Conservation (phyloP, 2,888 invertebrate species). For the Mythimna ferrago region DNA sequence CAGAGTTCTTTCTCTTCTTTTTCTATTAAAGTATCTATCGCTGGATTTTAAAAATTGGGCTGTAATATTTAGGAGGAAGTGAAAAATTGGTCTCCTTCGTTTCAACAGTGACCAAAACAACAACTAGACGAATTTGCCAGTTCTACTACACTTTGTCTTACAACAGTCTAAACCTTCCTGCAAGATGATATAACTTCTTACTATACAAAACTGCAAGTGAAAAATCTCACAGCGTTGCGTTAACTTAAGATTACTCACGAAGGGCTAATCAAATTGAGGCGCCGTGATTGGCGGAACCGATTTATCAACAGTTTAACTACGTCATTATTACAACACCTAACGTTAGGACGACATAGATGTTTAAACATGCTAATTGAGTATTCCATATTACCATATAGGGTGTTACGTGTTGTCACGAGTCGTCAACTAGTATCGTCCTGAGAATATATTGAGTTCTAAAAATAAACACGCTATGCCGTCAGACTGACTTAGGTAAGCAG, state of each 20-base stretch:
- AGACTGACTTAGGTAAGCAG: constrained; percentile 12
- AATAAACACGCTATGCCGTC: constrained; percentile 32
- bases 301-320: constrained; percentile 41
- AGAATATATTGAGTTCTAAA: constrained; percentile 48
- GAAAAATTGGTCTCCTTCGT: too few species aligned
- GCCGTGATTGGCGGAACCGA: constrained; percentile 59
- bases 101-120: too few species aligned
- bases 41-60: too few species aligned
- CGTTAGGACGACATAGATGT: constrained; percentile 36
- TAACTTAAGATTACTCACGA: constrained; percentile 55
- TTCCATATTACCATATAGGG: constrained; percentile 38
- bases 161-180: background rate
- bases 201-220: background rate
- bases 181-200: background rate
- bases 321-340: constrained; percentile 53
- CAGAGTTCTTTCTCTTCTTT: too few species aligned
- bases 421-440: constrained; percentile 29
- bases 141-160: background rate
- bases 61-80: too few species aligned
- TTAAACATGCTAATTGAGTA: constrained; percentile 43
- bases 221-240: constrained; percentile 33
- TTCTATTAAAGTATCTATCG: too few species aligned
- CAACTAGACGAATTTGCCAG: background rate
- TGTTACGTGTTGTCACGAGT: constrained; percentile 35
- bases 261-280: constrained; percentile 46